Evolutionary conservation across 2,797 vertebrate genomes (phyloP).

Genomic region (Falco columbarius): DNA sequence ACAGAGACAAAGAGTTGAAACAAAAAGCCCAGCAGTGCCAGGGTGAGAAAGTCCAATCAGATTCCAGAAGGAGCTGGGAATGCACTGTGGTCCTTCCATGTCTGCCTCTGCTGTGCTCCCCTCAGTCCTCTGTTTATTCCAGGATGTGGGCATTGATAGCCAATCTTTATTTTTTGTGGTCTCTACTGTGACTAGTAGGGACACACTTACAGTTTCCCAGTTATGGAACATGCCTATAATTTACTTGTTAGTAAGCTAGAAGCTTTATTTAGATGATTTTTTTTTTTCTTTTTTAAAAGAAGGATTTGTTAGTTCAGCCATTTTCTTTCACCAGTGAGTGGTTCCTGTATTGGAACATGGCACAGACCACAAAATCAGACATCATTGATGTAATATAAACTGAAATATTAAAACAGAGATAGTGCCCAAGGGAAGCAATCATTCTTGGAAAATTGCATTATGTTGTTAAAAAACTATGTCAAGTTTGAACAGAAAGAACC

Average conservation of each 20-base stretch:
- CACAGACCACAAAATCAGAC: not conserved
- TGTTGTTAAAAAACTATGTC: not conserved
- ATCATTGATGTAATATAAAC: not conserved
- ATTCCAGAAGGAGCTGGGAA: not conserved
- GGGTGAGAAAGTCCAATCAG: not conserved
- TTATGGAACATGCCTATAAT: not conserved
- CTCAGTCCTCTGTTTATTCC: rapidly evolving
- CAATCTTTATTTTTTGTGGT: not conserved
- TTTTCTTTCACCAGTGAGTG: not conserved
- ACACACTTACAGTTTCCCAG: not conserved
- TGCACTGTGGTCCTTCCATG: not conserved
- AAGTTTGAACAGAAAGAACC: not conserved
- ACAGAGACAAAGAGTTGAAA: not conserved
- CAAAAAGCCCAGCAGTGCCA: not conserved
- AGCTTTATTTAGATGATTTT: not conserved
- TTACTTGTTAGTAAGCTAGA: not conserved
- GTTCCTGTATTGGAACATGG: not conserved
- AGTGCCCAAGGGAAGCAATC: not conserved
- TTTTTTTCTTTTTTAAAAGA: not conserved
- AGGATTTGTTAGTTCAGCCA: not conserved
- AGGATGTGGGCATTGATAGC: not conserved
- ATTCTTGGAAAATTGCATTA: not conserved
- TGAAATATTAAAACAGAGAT: not conserved
- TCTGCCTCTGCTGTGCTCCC: not conserved
- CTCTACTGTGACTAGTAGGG: not conserved